Base-by-base conservation (phyloP, 2,797 vertebrate genomes). In the Acomys russatus region DNA sequence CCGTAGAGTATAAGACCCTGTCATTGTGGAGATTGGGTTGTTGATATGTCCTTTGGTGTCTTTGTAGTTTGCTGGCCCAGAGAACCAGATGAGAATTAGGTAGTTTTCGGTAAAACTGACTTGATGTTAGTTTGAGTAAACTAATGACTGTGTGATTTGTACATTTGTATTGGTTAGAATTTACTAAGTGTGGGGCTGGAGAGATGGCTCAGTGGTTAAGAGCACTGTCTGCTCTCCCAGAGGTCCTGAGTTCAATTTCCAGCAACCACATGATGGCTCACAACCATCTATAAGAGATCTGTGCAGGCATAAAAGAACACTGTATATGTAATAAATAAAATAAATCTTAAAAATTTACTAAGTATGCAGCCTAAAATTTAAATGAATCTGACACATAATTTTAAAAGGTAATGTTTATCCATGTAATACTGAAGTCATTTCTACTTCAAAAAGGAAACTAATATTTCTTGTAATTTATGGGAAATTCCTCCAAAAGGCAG, bases 91-190 rank as follows among this genome's bases (percentile, higher is more conserved):
- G 78, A 96, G 10, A 94, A 91, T 71, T 89, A 64, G 0, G 2
- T 73, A 91, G 85, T 63, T 89, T 95, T 91, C 20, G 84, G 8
- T n/a, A n/a, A n/a, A n/a, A n/a, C n/a, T n/a, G n/a, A n/a, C n/a
- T n/a, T n/a, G n/a, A n/a, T n/a, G n/a, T n/a, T n/a, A 61, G 84
- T 96, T 95, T 95, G 38, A 74, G 20, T 94, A 80, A 91, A 73
- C 25, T 66, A 35, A 56, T 61, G 14, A 80, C 56, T 70, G 54
- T 44, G 63, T 35, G 33, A 38, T 28, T 23, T 71, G 23, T 78
- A 49, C 12, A 77, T 12, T 94, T 94, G 64, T 73, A 35, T 91
- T 89, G 15, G 1, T 63, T 88, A 86, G 30, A 11, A 14, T 23
- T 71, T 54, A 85, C 17, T 79, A 28, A 86, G 30, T 28, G 38